Conservation (phyloP, 2,888 invertebrate species). For the Oscheius sp. region DNA sequence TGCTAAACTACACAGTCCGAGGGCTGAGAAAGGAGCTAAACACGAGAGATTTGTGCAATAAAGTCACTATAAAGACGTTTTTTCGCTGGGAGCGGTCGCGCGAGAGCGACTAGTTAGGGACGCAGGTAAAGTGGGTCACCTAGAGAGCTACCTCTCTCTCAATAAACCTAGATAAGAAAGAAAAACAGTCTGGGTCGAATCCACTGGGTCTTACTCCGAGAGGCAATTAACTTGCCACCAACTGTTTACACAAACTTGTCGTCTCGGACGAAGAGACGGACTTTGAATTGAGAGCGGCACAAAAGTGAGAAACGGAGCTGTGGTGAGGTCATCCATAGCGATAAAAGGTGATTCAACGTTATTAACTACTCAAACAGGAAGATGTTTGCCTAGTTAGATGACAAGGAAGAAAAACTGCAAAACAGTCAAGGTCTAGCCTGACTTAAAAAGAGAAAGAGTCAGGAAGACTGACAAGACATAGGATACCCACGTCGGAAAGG, state of each 20-base stretch:
- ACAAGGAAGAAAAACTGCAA: no score
- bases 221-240: conserved; percentile 14
- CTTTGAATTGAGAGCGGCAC: no score
- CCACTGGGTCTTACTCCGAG: background rate
- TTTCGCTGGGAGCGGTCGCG: background rate
- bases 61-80: background rate
- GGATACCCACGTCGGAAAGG: conserved; percentile 9
- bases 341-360: background rate
- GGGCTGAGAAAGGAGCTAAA: conserved; percentile 14
- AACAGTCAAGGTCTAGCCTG: no score
- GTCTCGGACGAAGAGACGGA: background rate
- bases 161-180: background rate
- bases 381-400: no score
- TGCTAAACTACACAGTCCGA: conserved; percentile 29
- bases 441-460: no score
- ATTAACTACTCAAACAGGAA: no score
- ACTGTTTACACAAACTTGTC: conserved; percentile 26
- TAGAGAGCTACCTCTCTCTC: background rate
- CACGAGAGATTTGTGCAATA: conserved; percentile 16
- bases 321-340: conserved; percentile 6
- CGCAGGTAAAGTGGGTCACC: conserved; percentile 23
- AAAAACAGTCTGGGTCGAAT: conserved; percentile 1
- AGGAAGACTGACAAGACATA: no score
- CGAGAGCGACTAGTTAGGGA: conserved; percentile 21
- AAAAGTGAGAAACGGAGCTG: background rate